Evolutionary conservation across 92 coral and sea anemone genomes (phyloP).

Genomic region (Nematostella vectensis): DNA sequence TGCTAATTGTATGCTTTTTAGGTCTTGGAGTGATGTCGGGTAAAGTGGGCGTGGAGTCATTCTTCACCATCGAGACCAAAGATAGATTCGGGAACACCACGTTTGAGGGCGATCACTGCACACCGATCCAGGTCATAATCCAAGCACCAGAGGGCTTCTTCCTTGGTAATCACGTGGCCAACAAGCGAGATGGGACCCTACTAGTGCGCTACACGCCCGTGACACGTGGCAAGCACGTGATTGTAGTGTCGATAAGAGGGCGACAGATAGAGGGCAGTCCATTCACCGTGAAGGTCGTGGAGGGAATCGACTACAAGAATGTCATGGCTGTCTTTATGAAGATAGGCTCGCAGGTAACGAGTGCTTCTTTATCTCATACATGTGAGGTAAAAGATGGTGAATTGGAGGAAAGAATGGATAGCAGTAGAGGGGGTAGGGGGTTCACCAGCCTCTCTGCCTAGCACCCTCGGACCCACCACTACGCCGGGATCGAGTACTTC

Average conservation of each 20-base stretch:
- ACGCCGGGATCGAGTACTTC: too few relatives aligned
- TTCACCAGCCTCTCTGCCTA: too few relatives aligned
- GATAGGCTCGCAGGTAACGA: constrained; percentile 52
- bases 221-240: constrained; percentile 61
- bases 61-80: constrained; percentile 45
- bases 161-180: constrained; percentile 71
- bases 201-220: constrained; percentile 88
- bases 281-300: constrained; percentile 66
- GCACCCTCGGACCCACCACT: too few relatives aligned
- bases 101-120: constrained; percentile 62
- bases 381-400: too few relatives aligned
- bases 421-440: too few relatives aligned
- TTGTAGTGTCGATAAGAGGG: constrained; percentile 50
- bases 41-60: constrained; percentile 81
- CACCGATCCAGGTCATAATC: constrained; percentile 61
- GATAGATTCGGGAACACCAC: constrained; percentile 73
- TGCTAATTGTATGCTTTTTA: not conserved
- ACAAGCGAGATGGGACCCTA: constrained; percentile 65
- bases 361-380: not conserved
- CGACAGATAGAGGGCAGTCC: constrained; percentile 68
- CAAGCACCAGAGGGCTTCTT: constrained; percentile 89
- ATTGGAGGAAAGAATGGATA: too few relatives aligned
- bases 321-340: constrained; percentile 67
- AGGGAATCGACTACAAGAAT: constrained; percentile 73
- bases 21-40: constrained; percentile 77